Conservation (phyloP, 2,888 invertebrate genomes). For the Orthosia gracilis region DNA sequence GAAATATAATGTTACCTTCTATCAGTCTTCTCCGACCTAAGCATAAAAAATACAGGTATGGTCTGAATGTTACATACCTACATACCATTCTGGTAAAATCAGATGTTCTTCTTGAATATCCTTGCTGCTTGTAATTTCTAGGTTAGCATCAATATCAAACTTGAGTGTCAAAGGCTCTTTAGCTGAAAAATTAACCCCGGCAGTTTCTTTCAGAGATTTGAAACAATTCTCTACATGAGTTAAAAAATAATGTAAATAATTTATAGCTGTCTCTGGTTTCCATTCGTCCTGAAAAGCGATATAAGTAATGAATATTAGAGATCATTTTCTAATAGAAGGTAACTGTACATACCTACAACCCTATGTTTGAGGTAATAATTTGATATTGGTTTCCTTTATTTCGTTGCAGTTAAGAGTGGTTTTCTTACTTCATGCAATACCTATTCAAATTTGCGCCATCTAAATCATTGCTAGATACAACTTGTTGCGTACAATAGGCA, state of each 20-base stretch:
- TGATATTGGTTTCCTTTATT: too few relatives aligned
- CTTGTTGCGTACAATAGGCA: too few relatives aligned
- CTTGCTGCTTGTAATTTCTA: slow-evolving; percentile 55
- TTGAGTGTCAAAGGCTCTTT: slow-evolving; percentile 62
- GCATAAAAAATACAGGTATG: background rate
- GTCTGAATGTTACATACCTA: slow-evolving; percentile 30
- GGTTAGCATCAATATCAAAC: slow-evolving; percentile 62
- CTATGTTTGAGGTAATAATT: too few relatives aligned
- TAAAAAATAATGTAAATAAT: slow-evolving; percentile 68
- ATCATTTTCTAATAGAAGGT: background rate
- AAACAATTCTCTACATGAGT: slow-evolving; percentile 64
- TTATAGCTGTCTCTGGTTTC: slow-evolving; percentile 67
- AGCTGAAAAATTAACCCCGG: slow-evolving; percentile 16
- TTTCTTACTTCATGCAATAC: too few relatives aligned
- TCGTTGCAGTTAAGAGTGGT: too few relatives aligned
- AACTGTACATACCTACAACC: background rate
- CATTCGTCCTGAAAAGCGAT: slow-evolving; percentile 70
- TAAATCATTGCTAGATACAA: too few relatives aligned
- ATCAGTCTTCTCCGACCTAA: too few relatives aligned
- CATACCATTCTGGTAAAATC: slow-evolving; percentile 73
- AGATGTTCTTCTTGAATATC: slow-evolving; percentile 45
- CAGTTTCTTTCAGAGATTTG: slow-evolving; percentile 32
- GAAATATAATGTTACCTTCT: too few relatives aligned
- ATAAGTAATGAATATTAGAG: background rate
- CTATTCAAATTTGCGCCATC: too few relatives aligned